These are phyloP conservation scores for Bos indicus DNA, from an alignment of 2,113 vertebrate genomes.

Conservation along the genomic window DNA sequence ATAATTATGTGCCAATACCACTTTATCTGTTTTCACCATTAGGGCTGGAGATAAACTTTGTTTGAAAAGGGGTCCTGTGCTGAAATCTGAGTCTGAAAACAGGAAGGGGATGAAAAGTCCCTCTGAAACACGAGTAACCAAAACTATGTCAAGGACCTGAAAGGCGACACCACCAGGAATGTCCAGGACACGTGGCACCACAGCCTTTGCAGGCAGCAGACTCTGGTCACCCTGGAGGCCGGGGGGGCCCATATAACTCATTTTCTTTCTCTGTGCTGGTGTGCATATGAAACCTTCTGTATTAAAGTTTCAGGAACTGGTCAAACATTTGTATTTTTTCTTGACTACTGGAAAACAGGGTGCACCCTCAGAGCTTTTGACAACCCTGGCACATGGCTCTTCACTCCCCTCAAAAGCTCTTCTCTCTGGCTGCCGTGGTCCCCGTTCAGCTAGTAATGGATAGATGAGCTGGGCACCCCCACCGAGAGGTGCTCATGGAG, in stretches of 20 bases:
- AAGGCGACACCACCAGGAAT: accelerated
- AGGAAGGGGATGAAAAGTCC: background rate
- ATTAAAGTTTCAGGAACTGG: background rate
- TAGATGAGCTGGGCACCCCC: background rate
- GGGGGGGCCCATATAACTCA: background rate
- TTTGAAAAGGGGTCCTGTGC: background rate
- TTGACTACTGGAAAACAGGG: background rate
- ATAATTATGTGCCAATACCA: background rate
- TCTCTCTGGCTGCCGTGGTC: background rate
- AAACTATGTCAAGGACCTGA: background rate
- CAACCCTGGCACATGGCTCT: accelerated
- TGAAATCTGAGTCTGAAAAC: background rate
- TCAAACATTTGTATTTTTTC: background rate
- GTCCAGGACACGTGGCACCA: accelerated
- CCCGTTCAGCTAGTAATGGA: background rate
- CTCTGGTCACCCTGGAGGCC: accelerated
- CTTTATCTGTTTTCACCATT: background rate
- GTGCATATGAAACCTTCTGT: background rate
- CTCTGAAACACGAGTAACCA: background rate
- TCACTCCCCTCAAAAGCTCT: background rate
- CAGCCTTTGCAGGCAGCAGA: background rate
- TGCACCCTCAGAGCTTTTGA: background rate
- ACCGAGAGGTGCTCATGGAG: background rate
- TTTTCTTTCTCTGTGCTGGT: background rate
- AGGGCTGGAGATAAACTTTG: background rate